Evolutionary conservation across 2,113 vertebrate species (phyloP), one percentile per base, ranked within the genome.

Genomic region (Sorex fumeus): DNA sequence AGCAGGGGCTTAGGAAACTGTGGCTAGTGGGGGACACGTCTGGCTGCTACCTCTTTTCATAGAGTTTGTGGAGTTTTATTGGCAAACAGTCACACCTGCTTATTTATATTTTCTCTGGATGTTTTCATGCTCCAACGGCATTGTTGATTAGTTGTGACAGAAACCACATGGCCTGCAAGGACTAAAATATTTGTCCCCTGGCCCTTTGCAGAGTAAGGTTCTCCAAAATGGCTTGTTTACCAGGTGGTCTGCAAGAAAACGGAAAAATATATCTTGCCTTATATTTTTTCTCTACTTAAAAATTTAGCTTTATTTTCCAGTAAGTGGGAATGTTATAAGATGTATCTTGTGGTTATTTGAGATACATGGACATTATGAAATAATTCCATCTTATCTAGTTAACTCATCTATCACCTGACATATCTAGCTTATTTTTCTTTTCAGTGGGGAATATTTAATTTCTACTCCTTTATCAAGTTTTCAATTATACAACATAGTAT

Each of bases 201-300:
- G 18, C 57, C 21, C 57, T 60, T 19, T 60, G 19, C 57, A 23
- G 57, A 60, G 23, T 23, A 53, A 10, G 40, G 2, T 19, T 21
- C 4, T 60, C 57, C 1, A 23, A 19, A 82, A 19, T 78, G 40
- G 30, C 85, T 57, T 86, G 3, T 71, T 79, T 75, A 32, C 57
- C 16, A 67, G 19, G 32, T 77, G 8, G 3, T 40, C 2, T 75
- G 36, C 4, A 86, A 70, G 57, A 86, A 86, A 90, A 57, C 15
- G 69, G 19, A 79, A 90, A 70, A 87, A 15, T 74, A 32, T 60
- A 27, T 74, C 90, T 72, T 57, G 32, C 11, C 47, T 87, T 84
- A 4, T 72, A 34, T 64, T 85, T 85, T 85, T 40, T 78, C 47
- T 85, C 64, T 60, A 60, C 57, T 60, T 23, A 60, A 23, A 60